A percentile compares a stretch with the other conserved stretches of the same genome.
phyloP scores from a whole-genome alignment of 1,140 invertebrate genomes.

The Drosophila funebris region DNA sequence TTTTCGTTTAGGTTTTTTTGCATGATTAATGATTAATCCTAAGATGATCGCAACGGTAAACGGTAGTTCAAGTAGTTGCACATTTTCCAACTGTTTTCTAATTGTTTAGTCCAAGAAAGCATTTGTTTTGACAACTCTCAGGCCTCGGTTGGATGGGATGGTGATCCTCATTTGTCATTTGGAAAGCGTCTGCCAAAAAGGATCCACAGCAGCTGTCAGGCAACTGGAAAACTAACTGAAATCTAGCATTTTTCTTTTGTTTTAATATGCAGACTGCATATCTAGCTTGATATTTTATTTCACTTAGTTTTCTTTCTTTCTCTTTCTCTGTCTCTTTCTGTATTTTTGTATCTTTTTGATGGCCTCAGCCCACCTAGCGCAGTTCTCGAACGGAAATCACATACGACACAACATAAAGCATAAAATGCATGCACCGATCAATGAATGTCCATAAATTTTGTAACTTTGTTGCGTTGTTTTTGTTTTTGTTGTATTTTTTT shows the following conservation, averaged over 20 bases:
- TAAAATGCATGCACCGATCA: conserved; percentile 68
- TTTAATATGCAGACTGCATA: conserved; percentile 76
- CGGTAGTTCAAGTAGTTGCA: conserved; percentile 59
- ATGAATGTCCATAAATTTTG: conserved; percentile 71
- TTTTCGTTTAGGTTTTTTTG: conserved; percentile 40
- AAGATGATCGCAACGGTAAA: background rate
- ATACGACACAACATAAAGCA: conserved; percentile 77
- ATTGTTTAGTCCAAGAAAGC: conserved; percentile 53
- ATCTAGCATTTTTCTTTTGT: conserved; percentile 44
- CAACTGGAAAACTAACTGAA: conserved; percentile 46
- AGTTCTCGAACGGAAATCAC: conserved; percentile 77
- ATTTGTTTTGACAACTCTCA: conserved; percentile 61
- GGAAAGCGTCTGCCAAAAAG: background rate
- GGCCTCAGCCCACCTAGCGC: conserved; percentile 65
- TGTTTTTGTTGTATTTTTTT: conserved; percentile 4
- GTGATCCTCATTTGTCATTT: conserved; percentile 71
- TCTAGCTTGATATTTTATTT: conserved; percentile 31
- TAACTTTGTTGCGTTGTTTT: conserved; percentile 38
- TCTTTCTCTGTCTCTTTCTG: background rate
- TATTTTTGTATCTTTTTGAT: conserved; percentile 48
- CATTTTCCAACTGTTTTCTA: conserved; percentile 81
- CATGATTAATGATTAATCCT: conserved; percentile 61
- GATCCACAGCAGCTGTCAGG: conserved; percentile 20
- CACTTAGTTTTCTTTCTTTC: conserved; percentile 21
- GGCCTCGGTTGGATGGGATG: conserved; percentile 20